Conservation (phyloP, 2,888 invertebrate species). For the Odontothrips loti region DNA sequence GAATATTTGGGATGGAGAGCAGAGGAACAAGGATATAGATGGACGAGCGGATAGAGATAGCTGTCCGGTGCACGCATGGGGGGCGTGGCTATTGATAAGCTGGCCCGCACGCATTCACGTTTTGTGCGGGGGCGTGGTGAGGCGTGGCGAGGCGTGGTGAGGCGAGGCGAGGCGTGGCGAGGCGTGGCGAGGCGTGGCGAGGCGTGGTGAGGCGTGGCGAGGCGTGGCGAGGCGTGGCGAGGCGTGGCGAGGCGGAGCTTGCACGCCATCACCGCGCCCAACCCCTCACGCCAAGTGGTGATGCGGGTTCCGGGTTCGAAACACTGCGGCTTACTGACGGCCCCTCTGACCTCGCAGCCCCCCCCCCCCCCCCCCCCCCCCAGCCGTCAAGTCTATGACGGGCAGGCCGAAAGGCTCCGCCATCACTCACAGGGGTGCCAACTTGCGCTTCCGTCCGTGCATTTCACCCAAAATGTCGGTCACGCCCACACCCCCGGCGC, state of each 20-base stretch:
- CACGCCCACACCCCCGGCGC: not conserved
- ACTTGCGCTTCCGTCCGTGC: conserved; percentile 12
- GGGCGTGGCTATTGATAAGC: conserved; percentile 1
- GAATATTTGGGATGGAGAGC: too few species aligned
- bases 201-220: not conserved
- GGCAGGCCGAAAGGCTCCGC: not conserved
- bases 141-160: not conserved
- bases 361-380: not conserved
- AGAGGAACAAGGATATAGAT: too few species aligned
- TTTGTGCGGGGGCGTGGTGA: not conserved
- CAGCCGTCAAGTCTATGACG: not conserved
- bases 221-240: not conserved
- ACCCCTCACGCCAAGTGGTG: too few species aligned
- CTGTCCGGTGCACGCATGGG: too few species aligned
- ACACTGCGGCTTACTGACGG: not conserved
- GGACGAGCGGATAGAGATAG: too few species aligned
- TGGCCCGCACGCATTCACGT: not conserved
- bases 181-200: conserved; percentile 10
- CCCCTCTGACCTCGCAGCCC: not conserved
- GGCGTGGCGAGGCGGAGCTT: not conserved
- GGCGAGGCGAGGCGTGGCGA: not conserved
- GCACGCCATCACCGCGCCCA: too few species aligned
- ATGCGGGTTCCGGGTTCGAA: too few species aligned
- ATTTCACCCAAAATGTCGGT: conserved; percentile 21
- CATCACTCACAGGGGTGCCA: conserved; percentile 20